These are phyloP conservation scores for Drosophila mojavensis DNA, from an alignment of 1,140 invertebrate genomes.

Conservation along the genomic window DNA sequence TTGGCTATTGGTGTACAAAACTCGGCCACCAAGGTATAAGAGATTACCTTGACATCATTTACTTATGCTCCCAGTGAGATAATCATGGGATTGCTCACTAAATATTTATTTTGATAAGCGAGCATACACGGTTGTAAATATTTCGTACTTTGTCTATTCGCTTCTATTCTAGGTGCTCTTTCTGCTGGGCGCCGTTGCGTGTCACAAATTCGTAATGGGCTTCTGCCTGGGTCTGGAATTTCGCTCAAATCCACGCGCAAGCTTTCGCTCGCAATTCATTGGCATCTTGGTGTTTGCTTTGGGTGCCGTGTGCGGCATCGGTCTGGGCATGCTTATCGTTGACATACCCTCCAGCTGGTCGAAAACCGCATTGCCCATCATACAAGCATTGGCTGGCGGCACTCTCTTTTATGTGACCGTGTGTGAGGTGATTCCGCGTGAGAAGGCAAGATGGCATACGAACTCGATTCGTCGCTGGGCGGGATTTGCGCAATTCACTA, in stretches of 20 bases:
- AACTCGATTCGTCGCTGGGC: constrained; percentile 84
- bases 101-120: constrained; percentile 68
- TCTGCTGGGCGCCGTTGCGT: constrained; percentile 88
- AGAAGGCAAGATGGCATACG: constrained; percentile 88
- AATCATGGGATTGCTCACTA: constrained; percentile 32
- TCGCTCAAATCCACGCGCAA: constrained; percentile 84
- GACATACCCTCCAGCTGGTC: constrained; percentile 84
- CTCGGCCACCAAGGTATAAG: constrained; percentile 86
- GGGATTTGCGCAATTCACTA: constrained; percentile 87
- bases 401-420: constrained; percentile 96
- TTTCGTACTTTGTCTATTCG: constrained; percentile 17
- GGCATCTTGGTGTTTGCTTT: constrained; percentile 88
- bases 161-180: constrained; percentile 86
- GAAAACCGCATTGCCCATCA: constrained; percentile 85
- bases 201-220: constrained; percentile 91
- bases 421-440: constrained; percentile 94
- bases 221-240: constrained; percentile 91
- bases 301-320: constrained; percentile 88
- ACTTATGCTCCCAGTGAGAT: constrained; percentile 5
- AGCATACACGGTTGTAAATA: constrained; percentile 41
- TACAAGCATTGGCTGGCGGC: constrained; percentile 93
- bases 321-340: constrained; percentile 87
- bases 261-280: constrained; percentile 85
- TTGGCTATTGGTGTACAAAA: constrained; percentile 92
- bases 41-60: constrained; percentile 60